Conservation (phyloP, 2,113 vertebrate genomes). For the Hemicordylus capensis region DNA sequence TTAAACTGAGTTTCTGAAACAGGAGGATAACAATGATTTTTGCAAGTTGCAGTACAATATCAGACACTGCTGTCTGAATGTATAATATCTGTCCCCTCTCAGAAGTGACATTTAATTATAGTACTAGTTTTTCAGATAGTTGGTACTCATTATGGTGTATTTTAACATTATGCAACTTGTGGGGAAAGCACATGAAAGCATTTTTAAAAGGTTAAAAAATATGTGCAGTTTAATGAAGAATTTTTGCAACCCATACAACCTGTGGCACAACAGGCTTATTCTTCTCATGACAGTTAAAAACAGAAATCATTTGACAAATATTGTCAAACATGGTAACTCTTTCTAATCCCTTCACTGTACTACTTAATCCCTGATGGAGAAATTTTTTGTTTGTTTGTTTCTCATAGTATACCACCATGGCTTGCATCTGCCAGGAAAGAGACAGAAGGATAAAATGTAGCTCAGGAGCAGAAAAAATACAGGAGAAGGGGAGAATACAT, state of each 20-base stretch:
- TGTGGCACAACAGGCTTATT: background rate
- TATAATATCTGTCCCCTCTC: slow-evolving; percentile 58
- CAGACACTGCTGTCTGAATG: slow-evolving; percentile 65
- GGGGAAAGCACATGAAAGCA: slow-evolving; percentile 51
- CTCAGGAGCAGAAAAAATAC: no score
- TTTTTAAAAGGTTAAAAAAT: no score
- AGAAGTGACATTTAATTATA: slow-evolving; percentile 75
- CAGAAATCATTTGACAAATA: slow-evolving; percentile 52
- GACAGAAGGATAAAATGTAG: no score
- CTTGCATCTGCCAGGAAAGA: no score
- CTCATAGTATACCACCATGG: no score
- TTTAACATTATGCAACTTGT: slow-evolving; percentile 63
- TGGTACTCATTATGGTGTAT: slow-evolving; percentile 65
- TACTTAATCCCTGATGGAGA: slow-evolving; percentile 56
- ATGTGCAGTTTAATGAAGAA: slow-evolving; percentile 18
- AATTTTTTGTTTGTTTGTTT: no score
- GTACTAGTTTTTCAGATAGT: slow-evolving; percentile 66
- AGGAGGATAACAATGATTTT: slow-evolving; percentile 69
- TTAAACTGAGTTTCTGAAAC: slow-evolving; percentile 59
- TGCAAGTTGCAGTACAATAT: slow-evolving; percentile 65
- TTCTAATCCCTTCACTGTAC: slow-evolving; percentile 52
- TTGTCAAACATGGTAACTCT: slow-evolving; percentile 44
- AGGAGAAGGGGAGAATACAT: no score
- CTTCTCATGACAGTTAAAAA: background rate
- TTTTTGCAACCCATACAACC: slow-evolving; percentile 29